A percentile compares a stretch with the other conserved stretches of the same genome.
These are phyloP conservation scores for Sciaenops ocellatus DNA, from an alignment of 2,797 vertebrate species.

Conservation along the genomic window DNA sequence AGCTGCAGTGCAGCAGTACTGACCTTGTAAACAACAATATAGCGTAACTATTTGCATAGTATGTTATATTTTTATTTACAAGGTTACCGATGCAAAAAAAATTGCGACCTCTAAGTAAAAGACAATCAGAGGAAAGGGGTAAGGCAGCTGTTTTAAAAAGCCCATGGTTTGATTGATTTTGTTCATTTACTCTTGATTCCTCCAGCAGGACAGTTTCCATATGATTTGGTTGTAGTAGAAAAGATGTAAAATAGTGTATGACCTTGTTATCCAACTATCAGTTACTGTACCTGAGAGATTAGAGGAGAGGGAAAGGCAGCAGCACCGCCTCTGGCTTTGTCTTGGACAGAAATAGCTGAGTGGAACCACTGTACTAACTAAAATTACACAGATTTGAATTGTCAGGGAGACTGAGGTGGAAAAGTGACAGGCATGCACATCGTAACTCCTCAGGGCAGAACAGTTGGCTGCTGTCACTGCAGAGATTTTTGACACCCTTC, in stretches of 20 bases:
- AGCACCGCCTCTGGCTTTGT: constrained; percentile 31
- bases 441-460: constrained; percentile 41
- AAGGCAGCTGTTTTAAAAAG: constrained; percentile 19
- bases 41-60: no score
- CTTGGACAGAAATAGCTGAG: constrained; percentile 34
- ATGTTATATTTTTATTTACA: constrained; percentile 16
- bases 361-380: constrained; percentile 13
- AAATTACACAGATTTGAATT: constrained; percentile 51
- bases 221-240: constrained; percentile 10
- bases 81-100: constrained; percentile 25
- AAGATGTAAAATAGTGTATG: constrained; percentile 6
- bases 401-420: constrained; percentile 33
- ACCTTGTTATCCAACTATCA: constrained; percentile 43
- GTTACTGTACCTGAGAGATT: constrained; percentile 47
- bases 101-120: constrained; percentile 6
- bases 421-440: constrained; percentile 47
- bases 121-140: neutral
- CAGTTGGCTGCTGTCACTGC: constrained; percentile 40
- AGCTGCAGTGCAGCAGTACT: constrained; percentile 2
- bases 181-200: neutral
- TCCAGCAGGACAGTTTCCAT: neutral
- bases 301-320: constrained; percentile 21
- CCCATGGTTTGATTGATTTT: neutral
- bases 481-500: constrained; percentile 21
- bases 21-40: no score